Base-by-base conservation (phyloP, 2,888 invertebrate genomes). In the Melikaiella ostensackeni region DNA sequence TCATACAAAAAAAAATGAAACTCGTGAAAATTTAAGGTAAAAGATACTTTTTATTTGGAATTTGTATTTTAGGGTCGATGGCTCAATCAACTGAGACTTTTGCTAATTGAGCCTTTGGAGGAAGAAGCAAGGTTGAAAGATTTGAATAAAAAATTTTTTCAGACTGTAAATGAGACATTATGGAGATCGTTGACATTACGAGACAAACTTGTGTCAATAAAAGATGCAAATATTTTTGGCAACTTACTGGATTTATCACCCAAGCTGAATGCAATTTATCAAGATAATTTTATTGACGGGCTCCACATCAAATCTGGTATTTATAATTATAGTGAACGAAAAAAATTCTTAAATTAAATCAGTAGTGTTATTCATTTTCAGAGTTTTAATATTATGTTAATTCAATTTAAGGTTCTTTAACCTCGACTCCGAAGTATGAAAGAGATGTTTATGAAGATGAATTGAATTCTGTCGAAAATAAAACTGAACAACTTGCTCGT, bases 51-150 rank as follows among this genome's bases (percentile, higher is more conserved):
- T n/a, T n/a, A 6, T 3, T 8, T 9, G 9, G n/a, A 46, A 75
- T 73, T 42, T 33, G 21, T 59, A 74, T 79, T 77, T 21, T 74
- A 87, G 85, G 74, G 59, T 59, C 81, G 84, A 59, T 81, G 83
- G 78, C 75, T 81, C n/a, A 79, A 75, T 16, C 77, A 83, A 27
- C 33, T 86, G 33, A 78, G 77, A 21, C n/a, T 30, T n/a, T 74
- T 82, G 19, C 13, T 83, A 16, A 76, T 76, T 21, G 78, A 76
- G 2, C 21, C 81, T 30, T 63, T 75, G 7, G 76, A 46, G 1
- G 76, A 79, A 1, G 75, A 59, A 19, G 50, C 57, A 61, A 16
- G 30, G 27, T 33, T 61, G 19, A 61, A 30, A 61, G 7, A 30
- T 27, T 61, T 61, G 1, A 16, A 61, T 61, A 8, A 27, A 61